Percentiles rank a stretch among this genome's conserved stretches.
Evolutionary conservation across 1,140 invertebrate species (phyloP).

Genomic region (Pseudomyrmex sp.): DNA sequence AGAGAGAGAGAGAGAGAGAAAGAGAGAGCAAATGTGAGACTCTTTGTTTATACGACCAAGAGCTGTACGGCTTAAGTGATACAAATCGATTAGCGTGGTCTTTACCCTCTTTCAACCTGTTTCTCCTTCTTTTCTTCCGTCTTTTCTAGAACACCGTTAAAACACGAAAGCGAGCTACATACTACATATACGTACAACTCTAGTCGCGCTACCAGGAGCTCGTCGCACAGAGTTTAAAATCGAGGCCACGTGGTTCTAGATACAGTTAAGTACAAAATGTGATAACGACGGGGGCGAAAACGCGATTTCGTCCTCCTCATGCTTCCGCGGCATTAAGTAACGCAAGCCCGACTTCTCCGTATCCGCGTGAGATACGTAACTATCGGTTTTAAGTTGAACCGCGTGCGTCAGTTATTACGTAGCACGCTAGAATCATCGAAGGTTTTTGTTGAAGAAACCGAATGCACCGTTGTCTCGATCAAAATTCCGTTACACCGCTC

Average conservation of each 20-base stretch:
- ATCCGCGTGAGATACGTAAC: constrained; percentile 48
- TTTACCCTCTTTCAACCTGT: constrained; percentile 44
- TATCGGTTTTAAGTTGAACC: constrained; percentile 68
- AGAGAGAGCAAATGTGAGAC: neutral
- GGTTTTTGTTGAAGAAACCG: constrained; percentile 12
- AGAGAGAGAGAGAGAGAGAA: neutral
- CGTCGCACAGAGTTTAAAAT: constrained; percentile 25
- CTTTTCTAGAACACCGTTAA: constrained; percentile 22
- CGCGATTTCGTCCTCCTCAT: constrained; percentile 24
- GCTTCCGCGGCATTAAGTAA: constrained; percentile 10
- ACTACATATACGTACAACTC: neutral
- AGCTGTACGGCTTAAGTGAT: constrained; percentile 35
- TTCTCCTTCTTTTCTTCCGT: neutral
- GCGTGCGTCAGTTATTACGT: constrained; percentile 45
- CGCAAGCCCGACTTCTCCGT: neutral
- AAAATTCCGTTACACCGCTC: constrained; percentile 9
- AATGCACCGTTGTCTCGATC: constrained; percentile 1
- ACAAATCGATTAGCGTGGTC: constrained; percentile 53
- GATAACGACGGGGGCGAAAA: constrained; percentile 44
- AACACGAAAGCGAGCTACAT: constrained; percentile 15
- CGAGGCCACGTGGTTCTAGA: constrained; percentile 31
- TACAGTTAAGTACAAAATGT: constrained; percentile 51
- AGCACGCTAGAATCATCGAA: neutral
- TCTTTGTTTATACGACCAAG: constrained; percentile 44
- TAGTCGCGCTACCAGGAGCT: neutral